Conservation (phyloP, 2,113 vertebrate genomes). For the Podarcis muralis region DNA sequence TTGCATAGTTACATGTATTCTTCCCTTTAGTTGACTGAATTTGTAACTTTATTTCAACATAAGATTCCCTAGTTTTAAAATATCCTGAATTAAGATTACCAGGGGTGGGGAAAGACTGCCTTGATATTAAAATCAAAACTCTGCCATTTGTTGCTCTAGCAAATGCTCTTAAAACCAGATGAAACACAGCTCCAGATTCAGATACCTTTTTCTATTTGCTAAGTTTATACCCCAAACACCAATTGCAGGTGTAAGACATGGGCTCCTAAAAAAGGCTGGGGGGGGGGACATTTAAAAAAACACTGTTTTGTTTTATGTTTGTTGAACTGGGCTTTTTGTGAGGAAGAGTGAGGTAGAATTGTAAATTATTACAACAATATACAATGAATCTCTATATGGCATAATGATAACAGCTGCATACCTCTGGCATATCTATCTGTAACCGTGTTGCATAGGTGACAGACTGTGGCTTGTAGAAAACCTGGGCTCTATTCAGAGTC, state of each 20-base stretch:
- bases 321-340: no score
- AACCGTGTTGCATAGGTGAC: not conserved
- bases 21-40: not conserved
- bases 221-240: not conserved
- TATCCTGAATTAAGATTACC: not conserved
- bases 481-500: not conserved
- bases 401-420: not conserved
- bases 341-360: no score
- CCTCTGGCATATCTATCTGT: not conserved
- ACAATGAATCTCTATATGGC: not conserved
- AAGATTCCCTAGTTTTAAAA: not conserved
- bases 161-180: not conserved
- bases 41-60: not conserved
- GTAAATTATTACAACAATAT: not conserved
- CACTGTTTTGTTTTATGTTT: no score
- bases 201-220: not conserved
- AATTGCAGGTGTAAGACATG: not conserved
- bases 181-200: not conserved
- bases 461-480: not conserved
- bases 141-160: not conserved
- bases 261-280: not conserved
- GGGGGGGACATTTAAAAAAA: no score
- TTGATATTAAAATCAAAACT: conserved; percentile 22
- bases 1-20: not conserved
- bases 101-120: not conserved